Evolutionary conservation across 2,113 vertebrate genomes (phyloP), one percentile per base, ranked within the genome.

Genomic region (Agapornis roseicollis): DNA sequence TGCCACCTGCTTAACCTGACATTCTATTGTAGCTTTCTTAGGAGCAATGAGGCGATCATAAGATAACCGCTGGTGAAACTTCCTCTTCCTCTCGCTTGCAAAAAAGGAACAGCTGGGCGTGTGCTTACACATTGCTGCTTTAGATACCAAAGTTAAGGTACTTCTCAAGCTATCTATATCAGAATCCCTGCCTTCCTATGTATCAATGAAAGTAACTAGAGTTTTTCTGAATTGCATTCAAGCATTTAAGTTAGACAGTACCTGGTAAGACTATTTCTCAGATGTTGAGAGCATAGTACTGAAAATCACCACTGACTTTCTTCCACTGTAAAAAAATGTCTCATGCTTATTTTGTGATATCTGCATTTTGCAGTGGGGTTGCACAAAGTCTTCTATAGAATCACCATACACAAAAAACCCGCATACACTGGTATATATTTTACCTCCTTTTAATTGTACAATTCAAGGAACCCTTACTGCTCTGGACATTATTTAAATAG

Each of bases 301-400:
- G 70, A 85, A 85, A 90, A 85, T 35, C 46, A 50, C 46, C 37
- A 53, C 13, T 58, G 18, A 47, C 7, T 86, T 89, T 63, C 46
- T 94, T 37, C 55, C 13, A 77, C 35, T 44, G 64, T 41, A 41
- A 53, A 86, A 92, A 29, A 46, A 37, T n/a, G 23, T 44, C 33
- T 71, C 18, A n/a, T 8, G 2, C 79, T 68, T 85, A 19, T 81
- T 94, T 95, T 95, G 33, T 68, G 33, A 49, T 71, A 29, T 44
- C 70, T 96, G 53, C 15, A n/a, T 94, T 94, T 96, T 82, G 74
- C 86, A 95, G 76, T 70, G 49, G 50, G 13, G 92, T 69, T 77
- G 85, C 33, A 80, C 11, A 65, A 18, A 53, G 16, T 52, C 25
- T 92, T 69, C 61, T 89, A 8, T 47, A 41, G 24, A 85, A 76